Evolutionary conservation across 2,113 vertebrate species (phyloP), one percentile per base, ranked within the genome.

Genomic region (Channa maculata): DNA sequence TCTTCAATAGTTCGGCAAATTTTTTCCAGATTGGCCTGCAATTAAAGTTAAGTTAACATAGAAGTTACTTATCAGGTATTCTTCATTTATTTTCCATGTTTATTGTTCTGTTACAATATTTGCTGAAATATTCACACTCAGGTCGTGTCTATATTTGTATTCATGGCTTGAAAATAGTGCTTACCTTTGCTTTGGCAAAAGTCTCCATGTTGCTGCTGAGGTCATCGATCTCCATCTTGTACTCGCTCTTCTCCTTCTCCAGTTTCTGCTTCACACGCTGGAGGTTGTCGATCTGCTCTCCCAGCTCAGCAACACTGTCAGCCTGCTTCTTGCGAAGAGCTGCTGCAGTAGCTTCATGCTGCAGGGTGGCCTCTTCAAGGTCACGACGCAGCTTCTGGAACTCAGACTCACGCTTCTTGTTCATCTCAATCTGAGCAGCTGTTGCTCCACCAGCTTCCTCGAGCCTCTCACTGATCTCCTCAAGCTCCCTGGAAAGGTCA

Each of bases 1-100:
- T 98, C 97, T 77, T 98, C 97, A 11, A 98, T 90, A 0, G 95
- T 92, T 14, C 95, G 92, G 33, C 96, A 96, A 91, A 96, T 95
- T 91, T 97, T 98, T 75, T 98, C 97, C 67, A 96, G 88, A 54
- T 95, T 96, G 71, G 90, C 92, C 97, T 97, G 6, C 24, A 36
- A 75, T 41, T 7, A 10, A 6, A 0, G 59, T 8, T 8, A 15
- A 15, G 36, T 10, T 11, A 60, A n/a, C 3, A 57, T 71, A 3
- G 0, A 46, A 41, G 4, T 41, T 41, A 71, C 0, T 38, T 0
- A 41, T 5, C 51, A 7, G 39, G 13, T 46, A 46, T 24, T 48
- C 0, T 68, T 6, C 14, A 8, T 13, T 53, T 38, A 52, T 46
- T 59, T 3, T 0, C 2, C 1, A 14, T 3, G 6, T 67, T 61